A percentile compares a stretch with the other conserved stretches of the same genome.
Conservation (phyloP, 2,797 vertebrate species). For the Ficedula albicollis region DNA sequence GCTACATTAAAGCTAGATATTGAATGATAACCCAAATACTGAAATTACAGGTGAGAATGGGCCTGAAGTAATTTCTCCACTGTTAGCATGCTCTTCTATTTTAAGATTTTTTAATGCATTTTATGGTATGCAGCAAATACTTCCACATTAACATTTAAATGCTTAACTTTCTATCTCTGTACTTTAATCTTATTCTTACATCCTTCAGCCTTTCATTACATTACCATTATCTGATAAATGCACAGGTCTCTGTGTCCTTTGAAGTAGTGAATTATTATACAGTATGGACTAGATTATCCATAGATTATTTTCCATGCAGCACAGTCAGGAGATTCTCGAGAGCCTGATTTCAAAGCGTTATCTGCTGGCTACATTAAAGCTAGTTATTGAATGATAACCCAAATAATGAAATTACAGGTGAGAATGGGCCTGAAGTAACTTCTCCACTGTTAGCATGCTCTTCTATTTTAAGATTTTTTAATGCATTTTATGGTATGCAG, state of each 20-base stretch:
- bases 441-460: neutral
- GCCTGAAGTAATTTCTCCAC: neutral
- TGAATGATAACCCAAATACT: neutral
- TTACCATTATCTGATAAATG: conserved; percentile 25
- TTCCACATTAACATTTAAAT: conserved; percentile 2
- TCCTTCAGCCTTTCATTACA: conserved; percentile 8
- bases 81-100: neutral
- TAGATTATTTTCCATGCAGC: neutral
- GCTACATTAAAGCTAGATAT: neutral
- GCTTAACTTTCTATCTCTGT: neutral
- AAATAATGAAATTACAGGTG: neutral
- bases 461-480: neutral
- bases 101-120: neutral
- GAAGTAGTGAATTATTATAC: conserved; percentile 48
- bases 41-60: neutral
- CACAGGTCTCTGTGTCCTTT: neutral
- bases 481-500: neutral
- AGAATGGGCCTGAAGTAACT: neutral
- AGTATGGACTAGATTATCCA: neutral
- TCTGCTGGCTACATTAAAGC: neutral
- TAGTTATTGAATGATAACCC: neutral
- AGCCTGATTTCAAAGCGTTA: neutral
- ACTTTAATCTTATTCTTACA: conserved; percentile 17
- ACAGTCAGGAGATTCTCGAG: neutral
- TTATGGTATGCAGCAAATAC: neutral